A percentile compares a stretch with the other conserved stretches of the same genome.
Evolutionary conservation across 2,113 vertebrate genomes (phyloP).

Genomic region (Procavia capensis): DNA sequence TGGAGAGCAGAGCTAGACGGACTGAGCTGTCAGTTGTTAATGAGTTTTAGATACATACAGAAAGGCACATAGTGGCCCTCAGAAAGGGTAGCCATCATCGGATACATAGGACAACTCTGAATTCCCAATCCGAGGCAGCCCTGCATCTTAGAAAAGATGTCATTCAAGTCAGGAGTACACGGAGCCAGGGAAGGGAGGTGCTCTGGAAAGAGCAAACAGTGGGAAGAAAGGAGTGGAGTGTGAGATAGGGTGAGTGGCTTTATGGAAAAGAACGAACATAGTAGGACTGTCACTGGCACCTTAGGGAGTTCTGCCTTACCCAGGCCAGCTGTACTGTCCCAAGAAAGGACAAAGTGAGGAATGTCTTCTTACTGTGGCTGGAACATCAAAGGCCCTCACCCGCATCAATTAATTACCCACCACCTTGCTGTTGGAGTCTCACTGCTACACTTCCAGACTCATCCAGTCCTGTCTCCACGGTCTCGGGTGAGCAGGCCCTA

Average conservation of each 20-base stretch:
- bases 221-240: background rate
- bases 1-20: background rate
- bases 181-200: background rate
- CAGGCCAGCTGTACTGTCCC: background rate
- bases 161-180: background rate
- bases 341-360: background rate
- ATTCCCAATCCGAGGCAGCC: background rate
- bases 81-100: background rate
- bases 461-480: background rate
- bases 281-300: background rate
- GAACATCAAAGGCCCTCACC: background rate
- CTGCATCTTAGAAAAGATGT: background rate
- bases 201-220: background rate
- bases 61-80: background rate
- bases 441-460: accelerated
- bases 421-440: background rate
- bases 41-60: background rate
- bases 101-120: background rate
- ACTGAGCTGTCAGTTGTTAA: background rate
- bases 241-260: background rate
- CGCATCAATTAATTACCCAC: background rate
- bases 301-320: background rate
- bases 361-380: background rate
- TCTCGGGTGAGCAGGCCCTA: background rate
- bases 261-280: background rate